These are phyloP conservation scores for Agrotis segetum DNA, from an alignment of 2,888 invertebrate genomes.

Conservation along the genomic window DNA sequence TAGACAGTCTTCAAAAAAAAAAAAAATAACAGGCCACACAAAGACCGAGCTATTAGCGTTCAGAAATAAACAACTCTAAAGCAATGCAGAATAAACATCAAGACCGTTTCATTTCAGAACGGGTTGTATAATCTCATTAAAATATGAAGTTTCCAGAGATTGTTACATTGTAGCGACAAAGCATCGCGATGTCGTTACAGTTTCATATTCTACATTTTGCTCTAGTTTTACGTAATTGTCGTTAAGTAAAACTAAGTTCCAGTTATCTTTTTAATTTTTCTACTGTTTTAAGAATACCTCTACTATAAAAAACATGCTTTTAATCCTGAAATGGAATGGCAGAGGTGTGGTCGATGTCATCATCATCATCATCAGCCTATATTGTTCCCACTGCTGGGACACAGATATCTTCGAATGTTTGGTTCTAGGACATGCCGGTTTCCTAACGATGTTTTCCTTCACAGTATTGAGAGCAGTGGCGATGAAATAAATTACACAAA, in stretches of 20 bases:
- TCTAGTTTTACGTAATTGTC: constrained; percentile 6
- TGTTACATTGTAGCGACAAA: background rate
- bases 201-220: background rate
- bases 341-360: background rate
- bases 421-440: too few species aligned
- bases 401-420: too few species aligned
- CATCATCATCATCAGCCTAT: too few species aligned
- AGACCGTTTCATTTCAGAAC: constrained; percentile 18
- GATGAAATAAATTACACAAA: too few species aligned
- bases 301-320: background rate
- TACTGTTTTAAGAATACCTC: background rate
- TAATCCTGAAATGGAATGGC: background rate
- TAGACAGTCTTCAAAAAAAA: too few species aligned
- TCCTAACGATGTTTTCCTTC: too few species aligned
- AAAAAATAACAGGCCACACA: too few species aligned
- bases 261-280: background rate
- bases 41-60: too few species aligned
- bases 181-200: background rate
- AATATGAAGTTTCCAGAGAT: constrained; percentile 16
- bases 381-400: too few species aligned
- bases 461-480: too few species aligned
- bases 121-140: constrained; percentile 31
- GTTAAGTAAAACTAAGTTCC: constrained; percentile 16
- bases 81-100: background rate
- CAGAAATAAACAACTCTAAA: background rate